Evolutionary conservation across 2,888 invertebrate genomes (phyloP), one percentile per base, ranked within the genome.

Genomic region (Hedychridium roseum): DNA sequence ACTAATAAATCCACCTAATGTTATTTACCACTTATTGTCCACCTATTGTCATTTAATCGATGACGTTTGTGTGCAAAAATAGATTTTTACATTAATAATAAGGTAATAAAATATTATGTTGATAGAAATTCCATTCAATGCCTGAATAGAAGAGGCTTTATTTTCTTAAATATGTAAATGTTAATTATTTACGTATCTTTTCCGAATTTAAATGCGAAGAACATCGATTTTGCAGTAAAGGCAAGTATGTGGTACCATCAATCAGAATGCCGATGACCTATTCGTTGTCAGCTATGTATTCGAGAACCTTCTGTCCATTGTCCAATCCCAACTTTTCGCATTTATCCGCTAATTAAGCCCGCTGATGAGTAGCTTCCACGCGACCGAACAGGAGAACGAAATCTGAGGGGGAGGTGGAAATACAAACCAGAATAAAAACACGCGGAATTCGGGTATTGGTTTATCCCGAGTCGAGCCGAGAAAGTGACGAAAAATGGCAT

Each of bases 341-440:
- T 31, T 43, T 26, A 26, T 12, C 9, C 41, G 18, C 26, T 43
- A 35, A 43, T 43, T 43, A 43, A 16, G 15, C 12, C 15, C 23
- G 43, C 21, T 35, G 34, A 43, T 43, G 20, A 43, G 34, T 27
- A 43, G 21, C 17, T 6, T 26, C 23, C 43, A 43, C 43, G 43
- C 43, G 35, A 43, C 11, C 18, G 15, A 18, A 11, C 17, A 16
- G 35, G 18, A 18, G 4, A 11, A 37, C n/a, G 17, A 15, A 12
- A 37, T 37, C 20, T 18, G 37, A 20, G 9, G 37, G 9, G 23
- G 9, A 23, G 23, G 23, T 6, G 23, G 23, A 23, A 23, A 9
- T 27, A 12, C n/a, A 12, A 12, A 27, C 9, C 27, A 9, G 23
- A 9, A 6, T 23, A 27, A 27, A 12, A 4, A 9, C 4, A 9